Evolutionary conservation across 2,113 vertebrate species (phyloP), one percentile per base, ranked within the genome.

Genomic region (Xerus inauris): DNA sequence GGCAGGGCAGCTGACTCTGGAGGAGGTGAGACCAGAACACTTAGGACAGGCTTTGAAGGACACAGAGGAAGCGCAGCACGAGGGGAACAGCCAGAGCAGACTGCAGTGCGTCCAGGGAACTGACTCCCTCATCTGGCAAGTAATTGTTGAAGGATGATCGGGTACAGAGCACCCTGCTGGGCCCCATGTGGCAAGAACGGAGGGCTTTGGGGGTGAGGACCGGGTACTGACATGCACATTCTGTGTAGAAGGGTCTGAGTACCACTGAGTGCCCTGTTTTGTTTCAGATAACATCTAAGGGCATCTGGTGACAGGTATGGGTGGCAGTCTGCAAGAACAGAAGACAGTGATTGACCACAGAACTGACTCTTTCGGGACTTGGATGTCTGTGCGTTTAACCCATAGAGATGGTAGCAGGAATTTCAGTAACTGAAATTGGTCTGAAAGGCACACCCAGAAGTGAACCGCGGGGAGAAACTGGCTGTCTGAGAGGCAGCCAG

Each of bases 41-140:
- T 91, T 45, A 82, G 62, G 65, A 62, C 30, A 54, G 59, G 59
- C 67, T 94, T 94, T 91, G 90, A 72, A 88, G 79, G 64, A 69
- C 64, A 26, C 7, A 38, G 69, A 86, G 84, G 73, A 42, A 32
- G 51, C 47, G 54, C 20, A 71, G 38, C 49, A 19, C 16, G 19
- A 8, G 47, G 35, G 67, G 91, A 8, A 5, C 9, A 10, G 77
- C 89, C 17, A 47, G 72, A 91, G 38, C n/a, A 28, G 71, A 88
- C 71, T 47, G 38, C 64, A 22, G 14, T n/a, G 0, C 17, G 8
- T 82, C 42, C 35, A 30, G 32, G 69, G 51, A 85, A 45, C 54
- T 71, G 45, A 38, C 40, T 65, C 57, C 14, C 16, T 75, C 57
- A 7, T 17, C 71, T 11, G 3, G 17, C 13, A 89, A 45, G 47